A percentile compares a stretch with the other conserved stretches of the same genome.
Evolutionary conservation across 2,113 vertebrate species (phyloP).

Genomic region (Myotis davidii): DNA sequence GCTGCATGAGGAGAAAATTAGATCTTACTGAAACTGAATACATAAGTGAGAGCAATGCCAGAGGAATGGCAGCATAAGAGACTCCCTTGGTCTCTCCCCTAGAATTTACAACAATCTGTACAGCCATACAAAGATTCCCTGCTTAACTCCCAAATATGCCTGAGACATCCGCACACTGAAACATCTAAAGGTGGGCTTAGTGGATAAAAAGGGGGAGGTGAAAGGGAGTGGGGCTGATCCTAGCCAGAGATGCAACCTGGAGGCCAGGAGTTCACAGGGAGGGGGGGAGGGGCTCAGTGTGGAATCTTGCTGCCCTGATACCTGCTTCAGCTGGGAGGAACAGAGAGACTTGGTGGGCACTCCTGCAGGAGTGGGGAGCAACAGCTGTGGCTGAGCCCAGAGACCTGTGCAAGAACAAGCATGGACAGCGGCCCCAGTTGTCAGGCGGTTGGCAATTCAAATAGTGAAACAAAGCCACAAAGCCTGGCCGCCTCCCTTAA

Average conservation of each 20-base stretch:
- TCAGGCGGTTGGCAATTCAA: background rate
- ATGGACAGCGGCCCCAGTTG: background rate
- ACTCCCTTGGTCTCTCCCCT: background rate
- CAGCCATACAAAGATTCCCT: background rate
- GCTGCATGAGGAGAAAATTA: background rate
- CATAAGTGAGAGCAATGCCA: background rate
- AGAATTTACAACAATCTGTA: background rate
- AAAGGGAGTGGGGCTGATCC: background rate
- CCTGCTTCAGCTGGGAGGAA: background rate
- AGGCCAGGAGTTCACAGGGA: background rate
- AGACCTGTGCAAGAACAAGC: background rate
- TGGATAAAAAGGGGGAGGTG: background rate
- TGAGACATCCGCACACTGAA: background rate
- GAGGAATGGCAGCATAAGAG: background rate
- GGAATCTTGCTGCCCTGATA: background rate
- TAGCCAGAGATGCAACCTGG: background rate
- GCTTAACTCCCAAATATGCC: background rate
- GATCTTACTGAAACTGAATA: background rate
- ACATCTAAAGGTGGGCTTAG: background rate
- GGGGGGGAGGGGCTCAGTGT: background rate
- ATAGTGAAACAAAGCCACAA: background rate
- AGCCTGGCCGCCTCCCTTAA: background rate
- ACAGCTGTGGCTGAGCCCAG: background rate
- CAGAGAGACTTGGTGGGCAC: background rate
- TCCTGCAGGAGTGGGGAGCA: background rate